phyloP scores from a whole-genome alignment of 2,113 vertebrate genomes.

The Nibea albiflora region DNA sequence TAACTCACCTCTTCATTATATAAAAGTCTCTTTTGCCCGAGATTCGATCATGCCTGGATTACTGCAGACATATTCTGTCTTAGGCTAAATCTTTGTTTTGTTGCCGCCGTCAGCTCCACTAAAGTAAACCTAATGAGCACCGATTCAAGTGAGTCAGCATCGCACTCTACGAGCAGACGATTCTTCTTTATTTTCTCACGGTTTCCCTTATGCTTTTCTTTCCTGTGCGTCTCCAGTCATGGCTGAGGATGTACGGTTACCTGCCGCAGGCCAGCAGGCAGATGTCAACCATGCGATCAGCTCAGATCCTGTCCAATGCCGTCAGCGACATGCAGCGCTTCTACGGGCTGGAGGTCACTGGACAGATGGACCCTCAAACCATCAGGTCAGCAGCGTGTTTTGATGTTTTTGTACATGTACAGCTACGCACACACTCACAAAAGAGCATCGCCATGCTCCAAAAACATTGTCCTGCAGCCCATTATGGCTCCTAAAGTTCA shows the following conservation, averaged over 20 bases:
- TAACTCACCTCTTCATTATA: background rate
- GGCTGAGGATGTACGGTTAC: slow-evolving; percentile 96
- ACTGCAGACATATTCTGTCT: background rate
- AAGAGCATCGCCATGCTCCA: background rate
- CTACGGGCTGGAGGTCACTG: slow-evolving; percentile 92
- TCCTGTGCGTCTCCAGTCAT: slow-evolving; percentile 83
- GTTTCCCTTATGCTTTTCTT: background rate
- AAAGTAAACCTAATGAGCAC: background rate
- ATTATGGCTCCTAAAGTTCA: accelerated
- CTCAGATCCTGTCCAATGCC: slow-evolving; percentile 90
- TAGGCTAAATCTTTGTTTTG: background rate
- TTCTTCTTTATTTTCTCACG: background rate
- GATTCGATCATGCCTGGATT: background rate
- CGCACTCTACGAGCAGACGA: background rate
- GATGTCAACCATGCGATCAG: slow-evolving; percentile 96
- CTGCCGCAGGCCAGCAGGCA: slow-evolving; percentile 92
- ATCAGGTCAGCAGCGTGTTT: slow-evolving; percentile 83
- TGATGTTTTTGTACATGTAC: background rate
- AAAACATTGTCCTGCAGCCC: background rate
- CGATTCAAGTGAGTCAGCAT: background rate
- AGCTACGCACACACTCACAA: background rate
- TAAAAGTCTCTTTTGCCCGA: background rate
- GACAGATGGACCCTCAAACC: slow-evolving; percentile 89
- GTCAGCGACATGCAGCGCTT: slow-evolving; percentile 95
- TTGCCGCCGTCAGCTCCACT: background rate